These are phyloP conservation scores for Chymomyza amoena DNA, from an alignment of 2,888 invertebrate genomes.

Conservation along the genomic window DNA sequence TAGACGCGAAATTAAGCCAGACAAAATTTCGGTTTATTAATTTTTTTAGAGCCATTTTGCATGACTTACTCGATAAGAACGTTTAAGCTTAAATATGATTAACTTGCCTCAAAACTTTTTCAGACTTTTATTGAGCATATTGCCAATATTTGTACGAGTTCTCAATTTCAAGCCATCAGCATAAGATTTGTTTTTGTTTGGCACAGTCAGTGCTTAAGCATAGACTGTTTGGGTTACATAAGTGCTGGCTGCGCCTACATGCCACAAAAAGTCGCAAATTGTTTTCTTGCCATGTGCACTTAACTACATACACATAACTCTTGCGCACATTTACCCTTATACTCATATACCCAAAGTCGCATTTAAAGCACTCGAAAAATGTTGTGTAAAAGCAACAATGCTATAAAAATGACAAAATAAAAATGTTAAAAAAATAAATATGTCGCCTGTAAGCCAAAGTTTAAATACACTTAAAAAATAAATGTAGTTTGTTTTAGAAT, in stretches of 20 bases:
- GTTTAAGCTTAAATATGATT: not conserved
- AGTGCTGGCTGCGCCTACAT: slow-evolving; percentile 30
- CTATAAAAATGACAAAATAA: slow-evolving; percentile 24
- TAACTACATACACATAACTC: slow-evolving; percentile 10
- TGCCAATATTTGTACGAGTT: slow-evolving; percentile 42
- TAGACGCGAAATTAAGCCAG: not conserved
- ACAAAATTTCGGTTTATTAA: slow-evolving; percentile 62
- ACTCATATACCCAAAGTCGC: not conserved
- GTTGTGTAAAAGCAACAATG: slow-evolving; percentile 22
- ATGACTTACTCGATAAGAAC: slow-evolving; percentile 17
- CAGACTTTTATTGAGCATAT: slow-evolving; percentile 29
- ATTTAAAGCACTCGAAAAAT: slow-evolving; percentile 13
- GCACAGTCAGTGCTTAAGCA: not conserved
- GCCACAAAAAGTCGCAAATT: slow-evolving; percentile 9
- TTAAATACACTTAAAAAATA: not conserved
- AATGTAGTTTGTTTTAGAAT: too few relatives aligned
- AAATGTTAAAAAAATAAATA: not conserved
- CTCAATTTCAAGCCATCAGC: slow-evolving; percentile 25
- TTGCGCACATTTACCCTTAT: not conserved
- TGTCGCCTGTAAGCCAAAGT: not conserved
- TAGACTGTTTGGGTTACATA: slow-evolving; percentile 22
- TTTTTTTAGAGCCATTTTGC: slow-evolving; percentile 42
- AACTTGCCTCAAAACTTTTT: slow-evolving; percentile 18
- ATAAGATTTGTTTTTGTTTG: not conserved
- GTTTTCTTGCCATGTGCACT: slow-evolving; percentile 6